Evolutionary conservation across 2,113 vertebrate species (phyloP).

Genomic region (Laticauda colubrina): DNA sequence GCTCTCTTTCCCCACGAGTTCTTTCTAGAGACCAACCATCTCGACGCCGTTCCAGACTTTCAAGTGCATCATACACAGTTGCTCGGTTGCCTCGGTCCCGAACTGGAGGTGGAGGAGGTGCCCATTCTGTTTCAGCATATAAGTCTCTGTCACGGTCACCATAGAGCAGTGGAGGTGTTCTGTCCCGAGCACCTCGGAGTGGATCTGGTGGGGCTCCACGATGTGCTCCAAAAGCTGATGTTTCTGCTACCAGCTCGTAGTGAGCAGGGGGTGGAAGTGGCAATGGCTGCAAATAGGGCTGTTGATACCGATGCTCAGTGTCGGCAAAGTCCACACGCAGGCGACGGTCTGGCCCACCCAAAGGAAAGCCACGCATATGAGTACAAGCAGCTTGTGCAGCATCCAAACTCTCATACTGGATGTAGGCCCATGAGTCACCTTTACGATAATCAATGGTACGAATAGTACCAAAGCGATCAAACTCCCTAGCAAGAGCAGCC

Average conservation of each 20-base stretch:
- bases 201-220: slow-evolving; percentile 82
- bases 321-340: slow-evolving; percentile 95
- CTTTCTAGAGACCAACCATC: slow-evolving; percentile 95
- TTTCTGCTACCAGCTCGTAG: slow-evolving; percentile 91
- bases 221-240: slow-evolving; percentile 82
- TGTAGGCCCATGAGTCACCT: slow-evolving; percentile 96
- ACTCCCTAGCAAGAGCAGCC: slow-evolving; percentile 90
- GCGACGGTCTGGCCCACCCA: slow-evolving; percentile 90
- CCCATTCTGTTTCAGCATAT: slow-evolving; percentile 89
- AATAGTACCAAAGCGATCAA: slow-evolving; percentile 97
- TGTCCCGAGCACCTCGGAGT: slow-evolving; percentile 85
- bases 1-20: slow-evolving; percentile 79
- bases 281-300: slow-evolving; percentile 91
- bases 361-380: slow-evolving; percentile 94
- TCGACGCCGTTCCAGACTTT: slow-evolving; percentile 88
- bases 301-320: slow-evolving; percentile 92
- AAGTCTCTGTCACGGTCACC: slow-evolving; percentile 90
- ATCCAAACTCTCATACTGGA: slow-evolving; percentile 97
- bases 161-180: slow-evolving; percentile 91
- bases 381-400: slow-evolving; percentile 94
- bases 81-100: slow-evolving; percentile 80
- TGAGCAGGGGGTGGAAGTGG: slow-evolving; percentile 81
- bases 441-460: slow-evolving; percentile 97
- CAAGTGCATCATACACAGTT: slow-evolving; percentile 85
- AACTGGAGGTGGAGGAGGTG: slow-evolving; percentile 80